These are phyloP conservation scores for Scalopus aquaticus DNA, from an alignment of 2,113 vertebrate species.

Conservation along the genomic window DNA sequence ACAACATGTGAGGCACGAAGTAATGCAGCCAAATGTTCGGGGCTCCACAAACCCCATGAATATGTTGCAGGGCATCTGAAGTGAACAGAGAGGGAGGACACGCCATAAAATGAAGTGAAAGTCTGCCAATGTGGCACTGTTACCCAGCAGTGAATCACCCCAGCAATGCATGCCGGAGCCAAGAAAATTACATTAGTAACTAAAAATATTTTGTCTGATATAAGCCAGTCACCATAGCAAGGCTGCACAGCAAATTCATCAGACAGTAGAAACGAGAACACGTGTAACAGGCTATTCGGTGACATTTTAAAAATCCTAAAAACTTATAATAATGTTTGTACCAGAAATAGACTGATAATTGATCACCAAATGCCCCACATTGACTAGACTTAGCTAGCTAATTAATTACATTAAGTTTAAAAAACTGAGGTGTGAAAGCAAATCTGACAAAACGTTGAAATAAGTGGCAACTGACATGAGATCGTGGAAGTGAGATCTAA, in stretches of 20 bases:
- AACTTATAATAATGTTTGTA: neutral
- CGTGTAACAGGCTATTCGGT: neutral
- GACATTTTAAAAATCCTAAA: neutral
- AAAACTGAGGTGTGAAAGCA: neutral
- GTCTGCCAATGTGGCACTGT: neutral
- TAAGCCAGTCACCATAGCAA: neutral
- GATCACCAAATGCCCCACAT: neutral
- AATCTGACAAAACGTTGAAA: neutral
- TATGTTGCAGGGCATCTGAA: neutral
- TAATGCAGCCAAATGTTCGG: neutral
- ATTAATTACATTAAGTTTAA: neutral
- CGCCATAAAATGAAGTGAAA: neutral
- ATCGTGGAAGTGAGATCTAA: neutral
- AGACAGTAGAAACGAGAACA: neutral
- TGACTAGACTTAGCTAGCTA: neutral
- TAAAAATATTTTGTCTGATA: constrained; percentile 21
- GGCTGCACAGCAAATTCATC: neutral
- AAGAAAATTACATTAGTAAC: constrained; percentile 11
- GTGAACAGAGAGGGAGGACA: neutral
- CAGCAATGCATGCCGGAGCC: neutral
- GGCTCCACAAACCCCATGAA: neutral
- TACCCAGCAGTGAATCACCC: neutral
- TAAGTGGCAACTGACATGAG: neutral
- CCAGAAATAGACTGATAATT: neutral
- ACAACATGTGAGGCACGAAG: neutral